phyloP scores from a whole-genome alignment of 2,113 vertebrate species.

The Smithornis capensis region DNA sequence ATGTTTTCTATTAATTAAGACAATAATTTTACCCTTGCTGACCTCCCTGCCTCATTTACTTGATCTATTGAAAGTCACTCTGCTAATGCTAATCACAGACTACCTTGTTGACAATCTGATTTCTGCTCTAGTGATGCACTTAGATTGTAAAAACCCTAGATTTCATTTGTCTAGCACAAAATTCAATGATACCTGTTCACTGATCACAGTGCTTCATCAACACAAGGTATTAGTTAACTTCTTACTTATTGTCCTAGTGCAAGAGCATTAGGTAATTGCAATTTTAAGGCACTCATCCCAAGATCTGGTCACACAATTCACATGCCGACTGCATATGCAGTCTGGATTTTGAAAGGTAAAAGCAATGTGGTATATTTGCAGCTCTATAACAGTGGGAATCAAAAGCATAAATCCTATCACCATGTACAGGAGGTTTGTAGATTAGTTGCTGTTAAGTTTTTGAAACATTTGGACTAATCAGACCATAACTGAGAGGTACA shows the following conservation, averaged over 20 bases:
- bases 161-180: not conserved
- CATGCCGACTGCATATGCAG: not conserved
- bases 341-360: not conserved
- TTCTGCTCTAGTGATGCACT: not conserved
- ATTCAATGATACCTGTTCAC: not conserved
- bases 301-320: not conserved
- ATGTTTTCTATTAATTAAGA: constrained; percentile 13
- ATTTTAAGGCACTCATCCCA: not conserved
- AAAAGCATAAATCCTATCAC: constrained; percentile 13
- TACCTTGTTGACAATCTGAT: constrained; percentile 11
- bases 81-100: constrained; percentile 16
- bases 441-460: not conserved
- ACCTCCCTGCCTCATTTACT: constrained; percentile 12
- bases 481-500: not conserved
- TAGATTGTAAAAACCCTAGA: not conserved
- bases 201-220: not conserved
- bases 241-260: not conserved
- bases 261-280: not conserved
- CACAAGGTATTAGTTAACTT: not conserved
- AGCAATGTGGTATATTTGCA: not conserved
- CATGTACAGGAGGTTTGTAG: not conserved
- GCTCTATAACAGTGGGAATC: not conserved
- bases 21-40: constrained; percentile 1
- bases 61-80: not conserved
- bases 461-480: constrained; percentile 44